A percentile compares a stretch with the other conserved stretches of the same genome.
These are phyloP conservation scores for Rhineura floridana DNA, from an alignment of 2,113 vertebrate species.

Conservation along the genomic window DNA sequence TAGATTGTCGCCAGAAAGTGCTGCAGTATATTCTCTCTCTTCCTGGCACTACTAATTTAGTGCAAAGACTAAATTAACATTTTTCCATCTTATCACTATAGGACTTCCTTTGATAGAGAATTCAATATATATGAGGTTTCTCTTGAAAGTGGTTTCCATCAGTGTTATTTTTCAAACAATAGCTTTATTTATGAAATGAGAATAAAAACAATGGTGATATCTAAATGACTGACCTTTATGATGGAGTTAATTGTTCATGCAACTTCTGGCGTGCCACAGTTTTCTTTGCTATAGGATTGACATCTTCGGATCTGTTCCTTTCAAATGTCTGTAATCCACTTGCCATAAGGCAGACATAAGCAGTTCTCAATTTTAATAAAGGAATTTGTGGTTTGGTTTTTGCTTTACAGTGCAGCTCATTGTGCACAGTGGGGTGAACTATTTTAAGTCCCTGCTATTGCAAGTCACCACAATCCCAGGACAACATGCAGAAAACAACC, in stretches of 20 bases:
- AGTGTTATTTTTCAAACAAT: neutral
- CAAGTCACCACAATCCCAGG: neutral
- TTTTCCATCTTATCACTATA: no score
- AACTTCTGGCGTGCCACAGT: neutral
- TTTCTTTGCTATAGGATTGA: neutral
- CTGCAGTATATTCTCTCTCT: no score
- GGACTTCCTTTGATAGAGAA: no score
- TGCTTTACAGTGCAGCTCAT: neutral
- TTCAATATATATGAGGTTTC: neutral
- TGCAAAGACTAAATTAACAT: neutral
- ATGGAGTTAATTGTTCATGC: neutral
- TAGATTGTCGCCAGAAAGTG: no score
- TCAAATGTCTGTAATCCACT: neutral
- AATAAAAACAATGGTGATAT: neutral
- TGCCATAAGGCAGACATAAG: neutral
- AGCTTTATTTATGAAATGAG: neutral
- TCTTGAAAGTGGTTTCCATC: no score
- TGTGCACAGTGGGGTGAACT: neutral
- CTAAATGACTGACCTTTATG: neutral
- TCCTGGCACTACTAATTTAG: neutral
- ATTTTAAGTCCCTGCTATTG: neutral
- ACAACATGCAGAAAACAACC: neutral
- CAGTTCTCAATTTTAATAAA: neutral
- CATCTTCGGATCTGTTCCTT: neutral
- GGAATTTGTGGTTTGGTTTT: neutral